Conservation (phyloP, 2,888 invertebrate genomes). For the Andrena haemorrhoa region DNA sequence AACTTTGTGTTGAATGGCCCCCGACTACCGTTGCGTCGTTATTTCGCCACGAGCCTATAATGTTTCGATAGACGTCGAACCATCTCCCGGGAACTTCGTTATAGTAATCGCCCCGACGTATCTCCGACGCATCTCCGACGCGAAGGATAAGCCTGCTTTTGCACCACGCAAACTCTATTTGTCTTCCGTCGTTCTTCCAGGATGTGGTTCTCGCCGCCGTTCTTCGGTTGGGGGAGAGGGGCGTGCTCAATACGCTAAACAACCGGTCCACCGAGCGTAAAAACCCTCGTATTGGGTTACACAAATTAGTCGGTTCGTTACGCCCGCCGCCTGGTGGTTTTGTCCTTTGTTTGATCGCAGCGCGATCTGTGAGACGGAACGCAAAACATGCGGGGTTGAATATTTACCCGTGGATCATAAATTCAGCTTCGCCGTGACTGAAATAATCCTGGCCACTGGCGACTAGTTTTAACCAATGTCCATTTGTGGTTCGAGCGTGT, state of each 20-base stretch:
- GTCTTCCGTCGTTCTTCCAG: constrained; percentile 23
- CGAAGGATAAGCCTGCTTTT: constrained; percentile 14
- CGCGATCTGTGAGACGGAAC: constrained; percentile 22
- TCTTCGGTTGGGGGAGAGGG: too few species aligned
- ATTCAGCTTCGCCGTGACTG: constrained; percentile 1
- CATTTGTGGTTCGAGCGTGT: background rate
- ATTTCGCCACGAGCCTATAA: constrained; percentile 1
- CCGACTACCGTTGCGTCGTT: background rate
- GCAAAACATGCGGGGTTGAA: constrained; percentile 30
- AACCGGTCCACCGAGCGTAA: constrained; percentile 18
- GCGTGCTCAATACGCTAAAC: constrained; percentile 39
- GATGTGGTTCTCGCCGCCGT: constrained; percentile 6
- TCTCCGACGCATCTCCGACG: background rate
- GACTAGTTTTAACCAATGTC: constrained; percentile 12
- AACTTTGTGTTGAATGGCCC: background rate
- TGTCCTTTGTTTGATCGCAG: constrained; percentile 39
- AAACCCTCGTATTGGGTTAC: constrained; percentile 37
- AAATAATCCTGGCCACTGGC: background rate
- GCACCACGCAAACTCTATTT: background rate
- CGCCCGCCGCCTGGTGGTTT: constrained; percentile 14
- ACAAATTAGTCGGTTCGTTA: constrained; percentile 54
- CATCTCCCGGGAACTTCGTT: background rate
- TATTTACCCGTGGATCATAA: constrained; percentile 24
- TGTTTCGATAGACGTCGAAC: background rate
- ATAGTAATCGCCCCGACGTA: background rate